phyloP scores from a whole-genome alignment of 2,888 invertebrate species.

The Amiota mariae region DNA sequence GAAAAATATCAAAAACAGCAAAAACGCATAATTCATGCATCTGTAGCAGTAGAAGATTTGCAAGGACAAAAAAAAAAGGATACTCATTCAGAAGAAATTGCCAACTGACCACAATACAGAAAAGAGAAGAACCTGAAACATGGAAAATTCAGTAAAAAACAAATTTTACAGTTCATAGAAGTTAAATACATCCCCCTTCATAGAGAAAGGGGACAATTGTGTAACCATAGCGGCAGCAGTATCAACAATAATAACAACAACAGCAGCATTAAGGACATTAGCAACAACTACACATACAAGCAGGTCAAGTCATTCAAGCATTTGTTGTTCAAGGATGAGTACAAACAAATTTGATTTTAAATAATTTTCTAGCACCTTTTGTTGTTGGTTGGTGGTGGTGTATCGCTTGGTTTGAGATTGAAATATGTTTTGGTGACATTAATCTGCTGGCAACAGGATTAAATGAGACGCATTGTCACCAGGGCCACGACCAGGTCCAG shows the following conservation, averaged over 20 bases:
- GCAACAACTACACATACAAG: conserved; percentile 11
- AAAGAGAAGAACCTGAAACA: conserved; percentile 49
- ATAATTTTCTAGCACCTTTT: conserved; percentile 48
- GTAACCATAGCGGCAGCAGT: no score
- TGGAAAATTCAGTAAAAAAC: conserved; percentile 18
- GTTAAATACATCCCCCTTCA: no score
- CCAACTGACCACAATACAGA: conserved; percentile 48
- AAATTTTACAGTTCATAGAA: background rate
- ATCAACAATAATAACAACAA: background rate
- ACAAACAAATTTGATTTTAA: conserved; percentile 66
- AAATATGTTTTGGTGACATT: conserved; percentile 74
- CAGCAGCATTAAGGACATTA: background rate
- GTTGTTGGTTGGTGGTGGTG: conserved; percentile 31
- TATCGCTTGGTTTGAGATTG: conserved; percentile 24
- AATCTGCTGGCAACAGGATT: conserved; percentile 72
- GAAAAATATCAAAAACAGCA: conserved; percentile 65
- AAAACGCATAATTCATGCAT: conserved; percentile 66
- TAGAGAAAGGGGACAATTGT: no score
- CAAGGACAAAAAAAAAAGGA: conserved; percentile 46
- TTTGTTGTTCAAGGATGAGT: background rate
- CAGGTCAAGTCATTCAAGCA: background rate
- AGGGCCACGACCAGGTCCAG: conserved; percentile 49
- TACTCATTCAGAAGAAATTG: conserved; percentile 59
- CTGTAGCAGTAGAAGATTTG: conserved; percentile 37
- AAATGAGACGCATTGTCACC: conserved; percentile 51